A percentile compares a stretch with the other conserved stretches of the same genome.
phyloP scores from a whole-genome alignment of 2,113 vertebrate species.

The zebrafish (Danio rerio) region GRCz12tu NC_133196.1:43715501-43716000 shows the following conservation, averaged over 20 bases:
- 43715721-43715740: constrained; percentile 25
- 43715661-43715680: constrained; percentile 12
- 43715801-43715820: constrained; percentile 52
- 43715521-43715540: constrained; percentile 10
- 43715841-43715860: constrained; percentile 49
- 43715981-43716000: neutral
- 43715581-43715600: constrained; percentile 15
- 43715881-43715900: constrained; percentile 21
- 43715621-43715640: constrained; percentile 6
- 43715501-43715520: neutral
- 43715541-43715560: constrained; percentile 20
- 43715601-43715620: constrained; percentile 9
- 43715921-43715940: constrained; percentile 13
- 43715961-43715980: neutral
- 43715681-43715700: constrained; percentile 27
- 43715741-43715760: constrained; percentile 23
- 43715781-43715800: constrained; percentile 58
- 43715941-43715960: neutral
- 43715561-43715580: neutral
- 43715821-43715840: constrained; percentile 49
- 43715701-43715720: constrained; percentile 4
- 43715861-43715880: constrained; percentile 41
- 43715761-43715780: constrained; percentile 48
- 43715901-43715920: constrained; percentile 21
- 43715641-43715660: constrained; percentile 46